Evolutionary conservation across 2,113 vertebrate species (phyloP), one percentile per base, ranked within the genome.

Genomic region (Ictidomys tridecemlineatus): DNA sequence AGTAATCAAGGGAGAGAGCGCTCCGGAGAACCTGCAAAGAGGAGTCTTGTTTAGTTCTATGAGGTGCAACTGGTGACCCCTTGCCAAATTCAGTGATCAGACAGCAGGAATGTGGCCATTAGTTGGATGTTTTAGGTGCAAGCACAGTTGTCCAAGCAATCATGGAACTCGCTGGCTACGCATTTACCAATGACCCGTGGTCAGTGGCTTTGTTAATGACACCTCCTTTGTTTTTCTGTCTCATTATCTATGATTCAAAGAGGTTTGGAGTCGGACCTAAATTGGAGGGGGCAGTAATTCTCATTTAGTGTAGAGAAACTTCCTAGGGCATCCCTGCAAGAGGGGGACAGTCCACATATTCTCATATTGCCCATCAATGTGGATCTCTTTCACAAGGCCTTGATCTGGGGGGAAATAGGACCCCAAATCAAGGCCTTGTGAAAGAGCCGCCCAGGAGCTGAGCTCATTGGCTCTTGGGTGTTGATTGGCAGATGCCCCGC

Each of bases 41-140:
- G 14, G 63, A 37, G 39, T 82, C 83, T 86, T 20, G 37, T 28
- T 85, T 45, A 30, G 77, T 30, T 76, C 70, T 34, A 10, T 17
- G 28, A 85, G n/a, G 56, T 22, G 24, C 53, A 85, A 28, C 93
- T n/a, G 17, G 12, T 3, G 24, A 76, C 82, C 74, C 73, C 70
- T 93, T 45, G 32, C 48, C 63, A 34, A 1, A 2, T n/a, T 88
- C 67, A 13, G 34, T 61, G 83, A 69, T 83, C 48, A 32, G 73
- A 88, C 56, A 39, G 69, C 67, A 53, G 18, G 9, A 26, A 78
- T 18, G 32, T 20, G 51, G 48, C 45, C 56, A 24, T 45, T 79
- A 89, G 83, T 76, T 86, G 82, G 76, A 7, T 96, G 82, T 79
- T 85, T 94, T 53, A 70, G 67, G 69, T 48, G 17, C 67, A 2